Base-by-base conservation (phyloP, 1,140 invertebrate genomes). In the Aphidius ervi region DNA sequence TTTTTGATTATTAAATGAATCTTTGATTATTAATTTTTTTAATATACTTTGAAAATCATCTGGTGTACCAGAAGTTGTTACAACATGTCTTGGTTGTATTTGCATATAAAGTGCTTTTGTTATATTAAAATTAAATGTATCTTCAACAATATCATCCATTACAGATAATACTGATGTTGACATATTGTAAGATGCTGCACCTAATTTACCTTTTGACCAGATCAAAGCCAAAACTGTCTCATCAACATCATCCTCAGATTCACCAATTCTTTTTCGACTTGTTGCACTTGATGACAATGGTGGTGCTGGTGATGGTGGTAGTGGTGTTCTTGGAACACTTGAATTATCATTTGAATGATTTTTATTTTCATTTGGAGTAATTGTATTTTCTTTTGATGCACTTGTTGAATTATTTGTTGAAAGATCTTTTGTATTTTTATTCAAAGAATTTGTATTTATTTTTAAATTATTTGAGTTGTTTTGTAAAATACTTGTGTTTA, bases 161-260 rank as follows among this genome's bases (percentile, higher is more conserved):
- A 74, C 63, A 60, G 67, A 71, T 62, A 86, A 78, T 75, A 86
- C 84, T 31, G 80, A 83, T 1, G 84, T 86, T 53, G 82, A 75
- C n/a, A 86, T 70, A 65, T 86, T 84, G 73, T 88, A 92, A 70
- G 85, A 87, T 0, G 88, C 86, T 9, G 86, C 84, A 43, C 87
- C 88, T 20, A 91, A 68, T 68, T 81, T 81, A 42, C 81, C 81
- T 40, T 75, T 74, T 63, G 77, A 72, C 69, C 79, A 63, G 9
- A 54, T 58, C 9, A 65, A 20, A n/a, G 64, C 54, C 47, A 65
- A 23, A 54, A 63, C 63, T 48, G 49, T 40, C 20, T 54, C 52
- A 40, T 54, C 52, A 54, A 42, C 6, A 54, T 54, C n/a, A 5
- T 54, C 52, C 5, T 54, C 52, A 5, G 39, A 54, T 8, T 16